Evolutionary conservation across 2,797 vertebrate genomes (phyloP).

Genomic region (Nannoperca australis): DNA sequence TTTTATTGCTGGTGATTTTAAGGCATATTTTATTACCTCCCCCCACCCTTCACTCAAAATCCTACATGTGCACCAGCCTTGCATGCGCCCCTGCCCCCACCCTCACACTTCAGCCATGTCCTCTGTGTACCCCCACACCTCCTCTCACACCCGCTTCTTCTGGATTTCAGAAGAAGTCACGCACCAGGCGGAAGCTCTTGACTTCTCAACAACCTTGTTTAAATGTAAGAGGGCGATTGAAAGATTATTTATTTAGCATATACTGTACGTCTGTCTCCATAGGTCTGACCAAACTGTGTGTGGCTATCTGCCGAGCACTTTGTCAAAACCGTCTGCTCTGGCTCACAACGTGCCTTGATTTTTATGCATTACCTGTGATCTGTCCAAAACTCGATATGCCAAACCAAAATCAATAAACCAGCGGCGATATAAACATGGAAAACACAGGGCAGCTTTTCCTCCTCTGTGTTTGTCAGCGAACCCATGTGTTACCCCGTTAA

Average conservation of each 20-base stretch:
- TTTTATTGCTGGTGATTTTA: neutral
- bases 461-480: neutral
- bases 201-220: constrained; percentile 19
- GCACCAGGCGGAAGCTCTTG: neutral
- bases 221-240: neutral
- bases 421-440: neutral
- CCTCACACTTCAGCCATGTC: neutral
- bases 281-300: neutral
- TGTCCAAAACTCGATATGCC: neutral
- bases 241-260: neutral
- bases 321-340: neutral
- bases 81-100: too few species aligned
- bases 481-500: neutral
- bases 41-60: neutral
- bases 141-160: neutral
- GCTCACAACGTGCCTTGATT: neutral
- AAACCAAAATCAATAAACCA: neutral
- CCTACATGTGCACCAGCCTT: too few species aligned
- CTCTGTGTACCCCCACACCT: neutral
- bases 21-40: neutral
- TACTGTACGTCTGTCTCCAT: neutral
- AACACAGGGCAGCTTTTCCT: neutral
- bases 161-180: constrained; percentile 13
- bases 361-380: neutral
- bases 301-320: neutral